These are phyloP conservation scores for Prosapia bicincta DNA, from an alignment of 2,888 invertebrate species.

Conservation along the genomic window DNA sequence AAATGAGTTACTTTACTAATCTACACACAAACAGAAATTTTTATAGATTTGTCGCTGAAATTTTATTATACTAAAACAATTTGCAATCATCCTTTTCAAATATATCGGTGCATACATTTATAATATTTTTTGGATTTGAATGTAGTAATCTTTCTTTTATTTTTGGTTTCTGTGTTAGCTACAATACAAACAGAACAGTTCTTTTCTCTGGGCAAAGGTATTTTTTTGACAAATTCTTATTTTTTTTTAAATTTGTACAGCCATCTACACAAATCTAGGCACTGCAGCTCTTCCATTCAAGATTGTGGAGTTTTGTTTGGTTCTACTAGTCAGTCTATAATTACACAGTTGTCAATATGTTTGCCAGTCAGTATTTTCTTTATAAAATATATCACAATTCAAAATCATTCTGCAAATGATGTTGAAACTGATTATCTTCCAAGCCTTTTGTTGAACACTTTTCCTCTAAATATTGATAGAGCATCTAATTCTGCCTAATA, in stretches of 20 bases:
- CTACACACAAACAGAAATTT: too few relatives aligned
- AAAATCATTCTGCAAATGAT: constrained; percentile 1
- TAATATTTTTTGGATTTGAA: not conserved
- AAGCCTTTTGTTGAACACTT: not conserved
- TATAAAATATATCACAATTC: constrained; percentile 2
- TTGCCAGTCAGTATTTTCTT: not conserved
- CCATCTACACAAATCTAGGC: not conserved
- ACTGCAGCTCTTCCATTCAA: not conserved
- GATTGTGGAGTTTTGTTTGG: not conserved
- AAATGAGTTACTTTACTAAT: too few relatives aligned
- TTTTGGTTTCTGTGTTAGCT: not conserved
- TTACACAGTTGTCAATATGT: not conserved
- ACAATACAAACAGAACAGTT: not conserved
- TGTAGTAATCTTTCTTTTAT: not conserved
- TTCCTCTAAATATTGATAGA: not conserved
- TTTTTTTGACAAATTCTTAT: not conserved
- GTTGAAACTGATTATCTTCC: not conserved
- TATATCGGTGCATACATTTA: not conserved
- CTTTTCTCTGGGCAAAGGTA: not conserved
- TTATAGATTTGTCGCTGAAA: too few relatives aligned
- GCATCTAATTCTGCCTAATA: not conserved
- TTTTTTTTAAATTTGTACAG: not conserved
- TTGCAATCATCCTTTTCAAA: too few relatives aligned
- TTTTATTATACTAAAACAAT: too few relatives aligned
- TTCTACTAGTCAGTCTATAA: not conserved